phyloP scores from a whole-genome alignment of 2,888 invertebrate genomes.

The Drosophila ustulata region DNA sequence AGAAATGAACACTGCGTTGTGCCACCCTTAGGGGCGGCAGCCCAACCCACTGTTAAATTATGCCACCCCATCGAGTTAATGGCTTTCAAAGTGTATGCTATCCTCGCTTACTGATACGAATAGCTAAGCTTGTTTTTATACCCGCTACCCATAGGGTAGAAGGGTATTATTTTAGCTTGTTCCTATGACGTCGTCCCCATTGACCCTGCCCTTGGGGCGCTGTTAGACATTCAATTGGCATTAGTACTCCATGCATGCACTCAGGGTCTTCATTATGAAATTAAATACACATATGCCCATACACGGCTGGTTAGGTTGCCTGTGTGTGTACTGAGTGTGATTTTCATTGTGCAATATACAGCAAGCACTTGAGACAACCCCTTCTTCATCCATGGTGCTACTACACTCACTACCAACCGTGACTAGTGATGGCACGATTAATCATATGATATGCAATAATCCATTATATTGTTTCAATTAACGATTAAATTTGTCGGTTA shows the following conservation, averaged over 20 bases:
- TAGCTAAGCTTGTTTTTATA: conserved; percentile 29
- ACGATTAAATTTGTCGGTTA: too few species aligned
- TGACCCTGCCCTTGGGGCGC: conserved; percentile 23
- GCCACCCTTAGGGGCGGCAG: conserved; percentile 40
- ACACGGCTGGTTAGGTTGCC: conserved; percentile 3
- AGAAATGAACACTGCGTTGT: conserved; percentile 13
- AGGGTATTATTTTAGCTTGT: background rate
- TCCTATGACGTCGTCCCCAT: background rate
- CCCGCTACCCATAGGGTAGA: too few species aligned
- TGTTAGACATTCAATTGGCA: conserved; percentile 58
- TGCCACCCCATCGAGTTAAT: conserved; percentile 60
- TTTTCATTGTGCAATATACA: conserved; percentile 43
- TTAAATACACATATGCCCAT: conserved; percentile 59
- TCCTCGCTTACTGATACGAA: conserved; percentile 43
- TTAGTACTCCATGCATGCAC: conserved; percentile 49
- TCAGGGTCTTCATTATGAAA: conserved; percentile 71
- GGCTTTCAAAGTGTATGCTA: conserved; percentile 76
- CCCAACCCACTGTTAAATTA: background rate
- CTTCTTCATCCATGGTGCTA: background rate
- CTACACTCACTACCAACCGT: background rate
- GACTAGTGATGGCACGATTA: too few species aligned
- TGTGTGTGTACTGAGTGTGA: conserved; percentile 5
- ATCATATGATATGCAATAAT: too few species aligned
- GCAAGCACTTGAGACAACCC: conserved; percentile 63
- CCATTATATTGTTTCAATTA: too few species aligned